These are phyloP conservation scores for Tholera decimalis DNA, from an alignment of 2,888 invertebrate genomes.

Conservation along the genomic window DNA sequence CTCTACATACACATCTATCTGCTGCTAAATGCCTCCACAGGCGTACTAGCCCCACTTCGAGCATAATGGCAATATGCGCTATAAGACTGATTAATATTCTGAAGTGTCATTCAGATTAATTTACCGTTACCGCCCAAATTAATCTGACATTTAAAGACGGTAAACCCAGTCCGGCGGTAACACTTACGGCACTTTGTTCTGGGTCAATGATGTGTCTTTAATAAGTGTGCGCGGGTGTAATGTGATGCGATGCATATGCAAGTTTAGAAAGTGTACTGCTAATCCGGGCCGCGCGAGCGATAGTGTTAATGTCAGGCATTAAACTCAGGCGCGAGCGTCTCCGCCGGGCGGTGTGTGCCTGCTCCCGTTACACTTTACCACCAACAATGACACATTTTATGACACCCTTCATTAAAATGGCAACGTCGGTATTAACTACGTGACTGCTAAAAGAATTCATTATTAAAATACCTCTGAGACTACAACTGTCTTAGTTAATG, in stretches of 20 bases:
- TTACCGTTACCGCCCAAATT: conserved; percentile 70
- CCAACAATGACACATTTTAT: conserved; percentile 83
- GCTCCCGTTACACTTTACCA: conserved; percentile 55
- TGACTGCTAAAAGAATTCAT: conserved; percentile 86
- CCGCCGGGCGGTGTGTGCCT: conserved; percentile 20
- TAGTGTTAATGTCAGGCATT: conserved; percentile 73
- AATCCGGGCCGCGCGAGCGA: conserved; percentile 73
- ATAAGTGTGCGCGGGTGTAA: conserved; percentile 27
- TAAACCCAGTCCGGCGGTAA: conserved; percentile 54
- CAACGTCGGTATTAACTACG: conserved; percentile 83
- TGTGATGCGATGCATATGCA: conserved; percentile 64
- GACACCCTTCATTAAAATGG: conserved; percentile 83
- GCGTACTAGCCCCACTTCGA: conserved; percentile 44
- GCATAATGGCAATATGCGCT: conserved; percentile 50
- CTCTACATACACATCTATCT: conserved; percentile 63
- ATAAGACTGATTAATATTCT: conserved; percentile 71
- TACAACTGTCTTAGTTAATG: conserved; percentile 84
- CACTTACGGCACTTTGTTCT: conserved; percentile 39
- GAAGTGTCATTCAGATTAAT: conserved; percentile 71
- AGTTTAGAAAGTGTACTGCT: conserved; percentile 68
- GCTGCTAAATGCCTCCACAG: conserved; percentile 52
- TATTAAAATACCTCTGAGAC: conserved; percentile 87
- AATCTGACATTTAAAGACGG: conserved; percentile 78
- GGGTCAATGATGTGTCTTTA: conserved; percentile 35
- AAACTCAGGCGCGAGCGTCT: conserved; percentile 65